Evolutionary conservation across 2,888 invertebrate genomes (phyloP).

Genomic region (Pyrocoelia pectoralis): DNA sequence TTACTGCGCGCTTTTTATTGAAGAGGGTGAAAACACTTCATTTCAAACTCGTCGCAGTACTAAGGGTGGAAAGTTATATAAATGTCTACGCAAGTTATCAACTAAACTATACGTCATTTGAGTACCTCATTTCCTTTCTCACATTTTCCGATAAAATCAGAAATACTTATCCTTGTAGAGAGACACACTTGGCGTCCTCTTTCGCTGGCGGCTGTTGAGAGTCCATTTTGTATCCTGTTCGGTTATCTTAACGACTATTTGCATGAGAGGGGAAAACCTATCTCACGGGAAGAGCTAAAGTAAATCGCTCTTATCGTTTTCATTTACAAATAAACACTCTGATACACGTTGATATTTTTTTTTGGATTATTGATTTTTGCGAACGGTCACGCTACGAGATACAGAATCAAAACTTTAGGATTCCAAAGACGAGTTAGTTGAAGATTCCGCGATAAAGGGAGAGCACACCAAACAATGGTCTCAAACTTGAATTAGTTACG

Average conservation of each 20-base stretch:
- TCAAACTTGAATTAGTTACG: slow-evolving; percentile 62
- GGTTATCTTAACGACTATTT: slow-evolving; percentile 46
- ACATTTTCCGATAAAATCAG: slow-evolving; percentile 42
- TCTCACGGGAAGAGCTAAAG: slow-evolving; percentile 42
- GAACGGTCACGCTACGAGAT: slow-evolving; percentile 21
- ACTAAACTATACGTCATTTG: slow-evolving; percentile 43
- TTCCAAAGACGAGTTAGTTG: slow-evolving; percentile 41
- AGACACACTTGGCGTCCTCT: slow-evolving; percentile 35
- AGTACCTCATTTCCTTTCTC: slow-evolving; percentile 43
- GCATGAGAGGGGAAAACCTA: slow-evolving; percentile 44
- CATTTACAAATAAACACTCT: slow-evolving; percentile 48
- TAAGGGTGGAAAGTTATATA: slow-evolving; percentile 39
- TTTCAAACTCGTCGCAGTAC: slow-evolving; percentile 6
- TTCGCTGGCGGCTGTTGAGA: slow-evolving; percentile 28
- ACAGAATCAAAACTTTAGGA: slow-evolving; percentile 34
- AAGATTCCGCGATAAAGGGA: slow-evolving; percentile 38
- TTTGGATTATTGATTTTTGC: slow-evolving; percentile 30
- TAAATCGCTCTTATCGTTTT: slow-evolving; percentile 44
- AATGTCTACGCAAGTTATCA: slow-evolving; percentile 48
- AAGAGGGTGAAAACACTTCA: slow-evolving; percentile 6
- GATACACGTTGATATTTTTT: slow-evolving; percentile 29
- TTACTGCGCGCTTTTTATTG: slow-evolving; percentile 13
- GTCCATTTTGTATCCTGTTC: slow-evolving; percentile 47
- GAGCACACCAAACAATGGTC: slow-evolving; percentile 57
- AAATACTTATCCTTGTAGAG: slow-evolving; percentile 34